Evolutionary conservation across 92 coral and sea anemone genomes (phyloP), one percentile per base, ranked within the genome.

Genomic region (Epizoanthus scotinus): DNA sequence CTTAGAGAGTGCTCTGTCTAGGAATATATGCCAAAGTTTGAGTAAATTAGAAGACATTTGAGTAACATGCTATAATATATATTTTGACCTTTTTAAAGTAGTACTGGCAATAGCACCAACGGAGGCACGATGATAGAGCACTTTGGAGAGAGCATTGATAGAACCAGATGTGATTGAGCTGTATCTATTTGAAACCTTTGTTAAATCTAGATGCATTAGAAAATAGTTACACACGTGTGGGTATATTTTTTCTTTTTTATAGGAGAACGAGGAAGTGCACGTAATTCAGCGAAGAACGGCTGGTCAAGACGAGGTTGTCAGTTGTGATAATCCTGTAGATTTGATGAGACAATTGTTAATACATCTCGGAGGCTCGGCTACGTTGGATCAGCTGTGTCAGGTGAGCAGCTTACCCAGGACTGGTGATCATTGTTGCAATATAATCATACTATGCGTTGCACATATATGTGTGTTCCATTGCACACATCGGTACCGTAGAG

Each of bases 341-440:
- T 78, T 92, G 54, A 61, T 92, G 29, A 77, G 26, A 6, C 64
- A 64, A 58, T 81, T 92, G 84, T 81, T 92, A 28, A 67, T 65
- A 77, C 88, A 83, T 71, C 86, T 90, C 63, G 97, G 97, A 65
- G 97, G 97, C 1, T 38, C 88, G 25, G 91, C 94, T 6, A 84
- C 97, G 49, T 71, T 92, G 71, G 86, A 91, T 73, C 88, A 90
- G 55, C 85, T 92, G 24, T 92, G 94, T 31, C 97, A 92, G 89
- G 97, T 92, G 60, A 28, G 42, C 40, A 36, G 24, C 29, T 2
- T 29, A 17, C 56, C 13, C 60, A 29, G 7, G 6, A 61, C 28
- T n/a, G 26, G 17, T 4, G 28, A 10, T 4, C 10, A 34, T 34
- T 34, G 40, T 34, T 34, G 2, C 40, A 34, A 34, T 34, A 34